Conservation (phyloP, 2,888 invertebrate species). For the Chaetogeoica ovagalla region DNA sequence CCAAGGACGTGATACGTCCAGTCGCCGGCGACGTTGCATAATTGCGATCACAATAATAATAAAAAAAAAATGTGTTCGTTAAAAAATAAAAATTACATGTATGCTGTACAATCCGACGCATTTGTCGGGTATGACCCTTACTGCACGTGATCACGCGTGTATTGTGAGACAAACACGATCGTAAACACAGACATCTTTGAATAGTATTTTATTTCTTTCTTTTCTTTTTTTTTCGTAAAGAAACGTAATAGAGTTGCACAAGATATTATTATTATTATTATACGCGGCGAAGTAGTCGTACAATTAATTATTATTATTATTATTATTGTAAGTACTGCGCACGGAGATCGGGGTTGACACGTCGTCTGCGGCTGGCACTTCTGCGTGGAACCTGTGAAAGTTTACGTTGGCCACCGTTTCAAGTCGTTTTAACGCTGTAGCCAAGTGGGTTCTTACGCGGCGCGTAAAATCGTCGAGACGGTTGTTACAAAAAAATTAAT, state of each 20-base stretch:
- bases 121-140: slow-evolving; percentile 9
- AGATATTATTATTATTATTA: neutral
- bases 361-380: neutral
- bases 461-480: neutral
- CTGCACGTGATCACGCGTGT: slow-evolving; percentile 12
- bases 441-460: neutral
- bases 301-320: neutral
- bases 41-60: slow-evolving; percentile 42
- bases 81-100: neutral
- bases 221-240: neutral
- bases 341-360: slow-evolving; percentile 15
- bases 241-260: slow-evolving; percentile 18
- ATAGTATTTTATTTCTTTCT: too few relatives aligned
- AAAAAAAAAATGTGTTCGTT: neutral
- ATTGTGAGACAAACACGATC: slow-evolving; percentile 31
- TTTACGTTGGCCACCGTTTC: neutral
- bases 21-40: slow-evolving; percentile 33
- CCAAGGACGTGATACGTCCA: slow-evolving; percentile 42
- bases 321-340: neutral
- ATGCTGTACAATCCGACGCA: neutral
- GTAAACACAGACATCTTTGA: slow-evolving; percentile 20
- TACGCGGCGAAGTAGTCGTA: neutral
- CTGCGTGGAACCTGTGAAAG: slow-evolving; percentile 32
- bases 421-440: neutral
- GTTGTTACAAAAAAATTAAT: neutral